Conservation (phyloP, 92 coral and sea anemone species). For the Metridium senile region DNA sequence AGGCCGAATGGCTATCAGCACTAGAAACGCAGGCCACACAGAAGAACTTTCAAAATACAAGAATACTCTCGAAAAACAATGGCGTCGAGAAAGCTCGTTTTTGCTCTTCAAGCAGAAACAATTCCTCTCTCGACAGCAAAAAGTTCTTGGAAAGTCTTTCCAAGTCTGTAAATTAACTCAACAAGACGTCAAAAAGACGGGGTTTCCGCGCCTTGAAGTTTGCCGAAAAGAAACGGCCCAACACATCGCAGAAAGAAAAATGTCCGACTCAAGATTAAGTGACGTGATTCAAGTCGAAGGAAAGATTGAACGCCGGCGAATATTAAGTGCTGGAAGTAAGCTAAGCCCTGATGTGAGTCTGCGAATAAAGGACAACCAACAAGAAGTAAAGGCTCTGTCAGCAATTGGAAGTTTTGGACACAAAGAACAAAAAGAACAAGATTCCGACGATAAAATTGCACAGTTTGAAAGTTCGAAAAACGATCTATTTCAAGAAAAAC, state of each 20-base stretch:
- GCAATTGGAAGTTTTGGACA: no score
- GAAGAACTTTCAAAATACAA: conserved; percentile 31
- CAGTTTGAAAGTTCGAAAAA: background rate
- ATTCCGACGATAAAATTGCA: background rate
- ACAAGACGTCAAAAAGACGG: background rate
- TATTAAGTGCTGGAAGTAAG: background rate
- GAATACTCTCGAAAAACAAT: conserved; percentile 25
- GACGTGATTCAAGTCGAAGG: background rate
- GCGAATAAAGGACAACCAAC: background rate
- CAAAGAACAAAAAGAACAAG: no score
- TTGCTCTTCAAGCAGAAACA: conserved; percentile 29
- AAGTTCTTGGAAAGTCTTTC: conserved; percentile 30
- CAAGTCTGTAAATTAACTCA: background rate
- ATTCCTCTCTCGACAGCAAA: conserved; percentile 30
- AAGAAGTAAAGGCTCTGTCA: no score
- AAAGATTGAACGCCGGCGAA: background rate
- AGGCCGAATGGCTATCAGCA: background rate
- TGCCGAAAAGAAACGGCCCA: background rate
- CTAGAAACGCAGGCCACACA: conserved; percentile 12
- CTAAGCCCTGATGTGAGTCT: background rate
- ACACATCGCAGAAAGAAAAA: background rate
- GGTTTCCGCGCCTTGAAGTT: conserved; percentile 1
- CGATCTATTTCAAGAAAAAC: background rate
- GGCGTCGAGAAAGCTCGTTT: conserved; percentile 16
- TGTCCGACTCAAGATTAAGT: background rate